Percentiles rank a stretch among this genome's conserved stretches.
These are phyloP conservation scores for Cryptocheilus praepositus DNA, from an alignment of 2,888 invertebrate genomes.

Conservation along the genomic window DNA sequence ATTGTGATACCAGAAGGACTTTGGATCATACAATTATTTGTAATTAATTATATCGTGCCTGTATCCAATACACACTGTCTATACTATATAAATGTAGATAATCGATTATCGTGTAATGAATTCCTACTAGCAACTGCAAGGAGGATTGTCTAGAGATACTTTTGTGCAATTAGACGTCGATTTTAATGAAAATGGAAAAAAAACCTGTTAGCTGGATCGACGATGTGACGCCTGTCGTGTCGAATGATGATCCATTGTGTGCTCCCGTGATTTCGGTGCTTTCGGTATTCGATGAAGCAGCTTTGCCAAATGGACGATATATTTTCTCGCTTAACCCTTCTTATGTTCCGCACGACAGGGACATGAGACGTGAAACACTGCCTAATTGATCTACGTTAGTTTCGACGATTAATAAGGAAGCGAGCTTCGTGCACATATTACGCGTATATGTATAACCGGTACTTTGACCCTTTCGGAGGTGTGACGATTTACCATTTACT, in stretches of 20 bases:
- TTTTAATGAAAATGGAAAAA: constrained; percentile 17
- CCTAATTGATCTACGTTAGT: constrained; percentile 44
- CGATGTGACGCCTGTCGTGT: constrained; percentile 33
- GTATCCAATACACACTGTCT: constrained; percentile 69
- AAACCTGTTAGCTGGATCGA: constrained; percentile 49
- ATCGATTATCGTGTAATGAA: constrained; percentile 61
- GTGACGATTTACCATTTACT: constrained; percentile 3
- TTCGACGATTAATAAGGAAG: constrained; percentile 31
- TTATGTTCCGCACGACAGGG: constrained; percentile 35
- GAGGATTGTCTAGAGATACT: constrained; percentile 54
- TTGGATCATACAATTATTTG: constrained; percentile 69
- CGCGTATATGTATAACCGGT: constrained; percentile 16
- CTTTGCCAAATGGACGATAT: constrained; percentile 53
- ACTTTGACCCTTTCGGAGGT: constrained; percentile 23
- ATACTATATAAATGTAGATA: constrained; percentile 65
- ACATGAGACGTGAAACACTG: constrained; percentile 48
- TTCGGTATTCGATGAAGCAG: constrained; percentile 47
- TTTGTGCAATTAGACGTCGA: constrained; percentile 66
- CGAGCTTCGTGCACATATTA: neutral
- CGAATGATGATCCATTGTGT: constrained; percentile 43
- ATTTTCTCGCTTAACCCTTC: constrained; percentile 45
- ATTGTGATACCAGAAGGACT: constrained; percentile 69
- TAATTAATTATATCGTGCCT: constrained; percentile 73
- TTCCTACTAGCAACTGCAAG: constrained; percentile 58
- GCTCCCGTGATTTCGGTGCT: constrained; percentile 62